Base-by-base conservation (phyloP, 2,113 vertebrate species). In the Rostratula benghalensis region DNA sequence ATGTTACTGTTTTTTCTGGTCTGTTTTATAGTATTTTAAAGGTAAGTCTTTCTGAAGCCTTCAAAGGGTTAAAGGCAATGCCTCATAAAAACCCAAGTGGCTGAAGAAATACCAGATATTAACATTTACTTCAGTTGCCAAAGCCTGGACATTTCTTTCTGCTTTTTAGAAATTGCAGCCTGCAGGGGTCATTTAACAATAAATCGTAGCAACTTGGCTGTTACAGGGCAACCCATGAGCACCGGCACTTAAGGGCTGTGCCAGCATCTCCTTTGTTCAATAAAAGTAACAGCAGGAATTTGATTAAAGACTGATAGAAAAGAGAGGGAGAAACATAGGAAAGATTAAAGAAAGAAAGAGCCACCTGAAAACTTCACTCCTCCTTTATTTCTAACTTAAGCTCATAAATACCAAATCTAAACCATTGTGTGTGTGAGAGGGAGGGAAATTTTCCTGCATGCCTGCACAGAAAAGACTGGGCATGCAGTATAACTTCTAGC, bases 311-410 rank as follows among this genome's bases (percentile, higher is more conserved):
- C 81, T 77, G 87, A 83, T 93, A 89, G 95, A 97, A 96, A 84
- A 90, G 64, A 76, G 87, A 82, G 59, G 18, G 70, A 89, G 85
- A 78, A 90, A 88, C 82, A 81, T 35, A 83, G 57, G 68, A 85
- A 88, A 93, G 95, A 96, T 96, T 94, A 95, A 89, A 96, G 82
- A 93, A 95, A 89, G 75, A 95, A 79, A 83, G 80, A 97, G 45
- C 79, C 93, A 91, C 79, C 88, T 97, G 96, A 88, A 96, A 97
- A 79, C 79, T 83, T 93, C 59, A 94, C 94, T 95, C 89, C 80
- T 83, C 53, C 76, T 96, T 96, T 94, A 90, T 95, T 81, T 95
- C 50, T 89, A 79, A 45, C 84, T 90, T 92, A 95, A 98, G 96
- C 73, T 96, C 76, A 83, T 93, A 90, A 88, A 94, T 95, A 73